phyloP scores from a whole-genome alignment of 2,113 vertebrate species.

The Pedionomus torquatus region DNA sequence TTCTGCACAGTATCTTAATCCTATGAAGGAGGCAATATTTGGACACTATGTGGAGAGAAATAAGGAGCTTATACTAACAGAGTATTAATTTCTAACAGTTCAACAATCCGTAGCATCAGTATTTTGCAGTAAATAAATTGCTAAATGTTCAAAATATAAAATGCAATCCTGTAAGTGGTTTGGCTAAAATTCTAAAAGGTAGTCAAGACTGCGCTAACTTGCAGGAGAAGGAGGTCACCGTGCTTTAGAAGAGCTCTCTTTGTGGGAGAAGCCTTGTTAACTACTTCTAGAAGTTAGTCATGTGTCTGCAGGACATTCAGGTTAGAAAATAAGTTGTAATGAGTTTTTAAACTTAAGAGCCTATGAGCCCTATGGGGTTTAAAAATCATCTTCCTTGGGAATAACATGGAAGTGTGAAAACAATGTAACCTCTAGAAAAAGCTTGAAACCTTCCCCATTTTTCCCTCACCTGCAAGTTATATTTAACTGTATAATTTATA shows the following conservation, averaged over 20 bases:
- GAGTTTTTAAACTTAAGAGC: not conserved
- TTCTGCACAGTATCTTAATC: not conserved
- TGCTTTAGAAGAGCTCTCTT: not conserved
- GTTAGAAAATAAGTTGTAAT: not conserved
- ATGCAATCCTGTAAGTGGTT: not conserved
- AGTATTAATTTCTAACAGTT: not conserved
- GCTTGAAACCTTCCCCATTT: not conserved
- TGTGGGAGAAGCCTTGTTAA: not conserved
- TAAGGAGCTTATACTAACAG: not conserved
- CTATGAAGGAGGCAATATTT: not conserved
- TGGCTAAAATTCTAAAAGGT: not conserved
- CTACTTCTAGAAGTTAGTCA: not conserved
- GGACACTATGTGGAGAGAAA: not conserved
- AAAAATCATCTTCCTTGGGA: not conserved
- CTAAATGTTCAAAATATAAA: not conserved
- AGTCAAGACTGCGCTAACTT: not conserved
- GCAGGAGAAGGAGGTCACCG: not conserved
- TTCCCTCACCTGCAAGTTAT: not conserved
- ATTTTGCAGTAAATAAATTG: not conserved
- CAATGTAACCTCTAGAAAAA: not conserved
- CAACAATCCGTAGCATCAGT: not conserved
- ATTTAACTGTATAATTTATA: not conserved
- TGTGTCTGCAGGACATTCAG: not conserved
- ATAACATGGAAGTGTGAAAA: not conserved
- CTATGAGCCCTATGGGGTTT: not conserved